Percentiles rank a stretch among this genome's conserved stretches.
phyloP scores from a whole-genome alignment of 2,888 invertebrate genomes.

The Antitype chi region DNA sequence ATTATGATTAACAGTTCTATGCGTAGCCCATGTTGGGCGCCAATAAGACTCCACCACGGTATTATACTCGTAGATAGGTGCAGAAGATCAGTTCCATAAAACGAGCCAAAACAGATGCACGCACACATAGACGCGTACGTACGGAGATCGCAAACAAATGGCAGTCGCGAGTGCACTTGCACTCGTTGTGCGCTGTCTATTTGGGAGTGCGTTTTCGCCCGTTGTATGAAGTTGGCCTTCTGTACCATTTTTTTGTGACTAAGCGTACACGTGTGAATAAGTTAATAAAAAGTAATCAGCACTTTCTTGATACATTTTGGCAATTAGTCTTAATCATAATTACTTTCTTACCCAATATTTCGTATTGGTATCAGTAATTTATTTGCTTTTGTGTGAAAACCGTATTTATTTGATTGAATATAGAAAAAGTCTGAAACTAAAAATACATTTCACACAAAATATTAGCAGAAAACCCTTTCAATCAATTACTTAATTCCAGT shows the following conservation, averaged over 20 bases:
- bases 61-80: not conserved
- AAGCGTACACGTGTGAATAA: constrained; percentile 6
- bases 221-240: not conserved
- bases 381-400: constrained; percentile 16
- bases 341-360: constrained; percentile 40
- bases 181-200: not conserved
- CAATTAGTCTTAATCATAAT: constrained; percentile 33
- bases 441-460: not conserved
- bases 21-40: constrained; percentile 40
- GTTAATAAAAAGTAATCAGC: constrained; percentile 43
- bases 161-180: not conserved
- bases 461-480: not conserved
- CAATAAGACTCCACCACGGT: not conserved
- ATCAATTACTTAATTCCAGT: not conserved
- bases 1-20: constrained; percentile 10
- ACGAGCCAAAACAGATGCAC: not conserved
- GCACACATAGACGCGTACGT: not conserved
- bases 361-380: not conserved
- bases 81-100: not conserved
- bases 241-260: not conserved
- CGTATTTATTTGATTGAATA: not conserved
- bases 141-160: not conserved
- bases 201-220: not conserved
- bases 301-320: constrained; percentile 30
- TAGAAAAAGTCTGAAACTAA: constrained; percentile 5